Base-by-base conservation (phyloP, 2,888 invertebrate species). In the Nomada ferruginata region DNA sequence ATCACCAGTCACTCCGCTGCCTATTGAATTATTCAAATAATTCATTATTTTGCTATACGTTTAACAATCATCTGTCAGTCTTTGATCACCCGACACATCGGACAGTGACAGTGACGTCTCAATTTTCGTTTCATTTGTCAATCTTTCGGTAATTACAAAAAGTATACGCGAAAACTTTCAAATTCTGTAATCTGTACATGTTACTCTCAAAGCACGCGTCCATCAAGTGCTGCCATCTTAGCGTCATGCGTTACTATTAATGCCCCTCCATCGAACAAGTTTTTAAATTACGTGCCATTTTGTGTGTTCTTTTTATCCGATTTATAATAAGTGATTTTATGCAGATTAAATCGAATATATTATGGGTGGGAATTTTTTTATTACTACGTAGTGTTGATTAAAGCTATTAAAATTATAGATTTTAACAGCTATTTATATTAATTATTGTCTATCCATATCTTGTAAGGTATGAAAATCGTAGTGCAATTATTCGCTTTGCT, bases 11-110 rank as follows among this genome's bases (percentile, higher is more conserved):
- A 88, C 88, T 81, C 89, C 89, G 70, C 90, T 83, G 65, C 89
- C 82, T 75, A 83, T 87, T 72, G 91, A 85, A 85, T 88, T 91
- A 86, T 93, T 93, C 73, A 93, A 85, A 87, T 91, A 93, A 90
- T 93, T 93, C 93, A 93, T 93, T 75, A 76, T 90, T 85, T 69
- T 79, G 68, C 71, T 75, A 78, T 76, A 61, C 70, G 82, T 84
- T 85, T 79, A 77, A 82, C 73, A 69, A 80, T 77, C 81, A 86
- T 82, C 55, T 59, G 73, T 82, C 72, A 79, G 42, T 65, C 73
- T 61, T 75, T 23, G 68, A 57, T 82, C 70, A 68, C 70, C 52
- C 66, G 55, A 80, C 70, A 66, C 70, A 50, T 66, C 52, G 47
- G 68, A 66, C 61, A 74, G 69, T 76, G 81, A 68, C 66, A 66